Conservation (phyloP, 2,888 invertebrate genomes). For the Melanostoma mellinum region DNA sequence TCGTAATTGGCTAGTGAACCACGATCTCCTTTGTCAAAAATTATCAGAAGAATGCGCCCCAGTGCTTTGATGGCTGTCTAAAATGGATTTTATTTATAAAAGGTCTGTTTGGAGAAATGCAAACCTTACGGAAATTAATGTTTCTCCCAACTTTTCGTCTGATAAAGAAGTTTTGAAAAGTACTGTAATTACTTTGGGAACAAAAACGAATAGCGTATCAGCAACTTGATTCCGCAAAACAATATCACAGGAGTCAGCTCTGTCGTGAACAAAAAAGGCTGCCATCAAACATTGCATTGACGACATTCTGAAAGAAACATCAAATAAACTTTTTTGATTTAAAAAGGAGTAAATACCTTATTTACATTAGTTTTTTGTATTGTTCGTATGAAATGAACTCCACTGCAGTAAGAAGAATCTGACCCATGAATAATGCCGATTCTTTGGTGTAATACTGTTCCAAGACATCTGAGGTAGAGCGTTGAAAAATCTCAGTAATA, state of each 20-base stretch:
- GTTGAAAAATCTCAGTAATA: constrained; percentile 76
- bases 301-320: constrained; percentile 79
- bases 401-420: constrained; percentile 86
- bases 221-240: constrained; percentile 84
- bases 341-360: constrained; percentile 10
- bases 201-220: constrained; percentile 84
- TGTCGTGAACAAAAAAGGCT: constrained; percentile 85
- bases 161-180: constrained; percentile 83
- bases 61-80: constrained; percentile 78
- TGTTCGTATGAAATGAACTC: constrained; percentile 87
- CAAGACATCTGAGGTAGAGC: constrained; percentile 82
- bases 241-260: constrained; percentile 83
- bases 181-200: constrained; percentile 84
- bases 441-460: constrained; percentile 84
- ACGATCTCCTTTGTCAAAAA: constrained; percentile 79
- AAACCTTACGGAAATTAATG: constrained; percentile 83
- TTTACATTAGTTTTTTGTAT: constrained; percentile 85
- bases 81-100: constrained; percentile 23
- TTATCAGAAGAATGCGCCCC: constrained; percentile 78
- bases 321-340: neutral
- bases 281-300: constrained; percentile 85
- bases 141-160: constrained; percentile 84
- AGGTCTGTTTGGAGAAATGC: neutral
- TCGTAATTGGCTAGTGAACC: constrained; percentile 57
- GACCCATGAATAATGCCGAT: constrained; percentile 85